Evolutionary conservation across 2,888 invertebrate species (phyloP), one percentile per base, ranked within the genome.

Genomic region (Choristoneura rosaceana): DNA sequence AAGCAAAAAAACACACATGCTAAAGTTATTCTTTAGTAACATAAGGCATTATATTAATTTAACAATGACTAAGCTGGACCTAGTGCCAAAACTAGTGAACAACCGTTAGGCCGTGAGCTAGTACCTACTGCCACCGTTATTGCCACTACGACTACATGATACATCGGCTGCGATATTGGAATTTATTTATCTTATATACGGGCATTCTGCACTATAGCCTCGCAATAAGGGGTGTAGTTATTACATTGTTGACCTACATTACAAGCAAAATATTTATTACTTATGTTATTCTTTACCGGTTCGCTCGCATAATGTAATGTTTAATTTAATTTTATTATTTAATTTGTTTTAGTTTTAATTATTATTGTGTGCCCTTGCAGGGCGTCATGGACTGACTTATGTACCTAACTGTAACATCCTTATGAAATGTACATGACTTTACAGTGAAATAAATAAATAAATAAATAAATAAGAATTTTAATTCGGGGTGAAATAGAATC

Each of bases 111-210:
- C 50, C 38, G n/a, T 34, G 43, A 15, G 38, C 66, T 3, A 55
- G 12, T 25, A 17, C n/a, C n/a, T n/a, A n/a, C 55, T 12, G 25
- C 25, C 17, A 12, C 15, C 12, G 50, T 34, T 67, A 63, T 47
- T 25, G 71, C 63, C 33, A n/a, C 59, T 25, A 67, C 63, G n/a
- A 17, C 59, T 60, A 17, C 60, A 33, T 71, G 71, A 71, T 67
- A 62, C 67, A 67, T 17, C 45, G 43, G 34, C 45, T 45, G 67
- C 45, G 67, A 67, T 71, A 71, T 71, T 71, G 52, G 61, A 52
- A 55, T 25, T 25, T 55, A 55, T 25, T 25, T 55, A 25, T 55
- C 15, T 52, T 52, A 52, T 52, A 52, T 9, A 52, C 17, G 15
- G 17, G 17, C 52, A 52, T 9, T 15, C 25, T 55, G 55, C 25